Evolutionary conservation across 1,140 invertebrate species (phyloP).

Genomic region (Leucophenga varia): DNA sequence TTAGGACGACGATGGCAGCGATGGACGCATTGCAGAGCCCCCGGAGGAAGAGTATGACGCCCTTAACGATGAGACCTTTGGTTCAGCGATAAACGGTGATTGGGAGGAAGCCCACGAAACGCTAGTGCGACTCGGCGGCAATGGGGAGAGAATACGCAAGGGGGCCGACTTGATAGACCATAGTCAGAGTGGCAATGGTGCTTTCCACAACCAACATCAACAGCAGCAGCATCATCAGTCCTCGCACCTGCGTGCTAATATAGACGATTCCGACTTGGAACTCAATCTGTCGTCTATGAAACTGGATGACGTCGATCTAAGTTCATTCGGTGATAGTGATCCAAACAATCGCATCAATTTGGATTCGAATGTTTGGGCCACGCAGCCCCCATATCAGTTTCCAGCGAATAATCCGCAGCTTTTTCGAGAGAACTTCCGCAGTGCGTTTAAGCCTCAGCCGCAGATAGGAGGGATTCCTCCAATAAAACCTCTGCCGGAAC

Average conservation of each 20-base stretch:
- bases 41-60: slow-evolving; percentile 87
- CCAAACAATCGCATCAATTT: slow-evolving; percentile 42
- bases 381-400: slow-evolving; percentile 14
- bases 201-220: slow-evolving; percentile 26
- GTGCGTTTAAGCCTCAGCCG: slow-evolving; percentile 33
- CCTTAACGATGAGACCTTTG: slow-evolving; percentile 88
- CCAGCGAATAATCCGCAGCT: slow-evolving; percentile 33
- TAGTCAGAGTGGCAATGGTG: slow-evolving; percentile 16
- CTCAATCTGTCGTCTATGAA: slow-evolving; percentile 62
- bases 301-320: slow-evolving; percentile 60
- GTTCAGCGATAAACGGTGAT: slow-evolving; percentile 67
- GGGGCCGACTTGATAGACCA: slow-evolving; percentile 8
- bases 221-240: slow-evolving; percentile 22
- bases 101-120: slow-evolving; percentile 65
- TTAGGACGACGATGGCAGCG: slow-evolving; percentile 59
- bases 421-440: slow-evolving; percentile 36
- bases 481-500: slow-evolving; percentile 18
- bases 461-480: too few species aligned
- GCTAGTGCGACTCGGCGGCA: slow-evolving; percentile 42
- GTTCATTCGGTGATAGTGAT: slow-evolving; percentile 56
- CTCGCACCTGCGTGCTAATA: slow-evolving; percentile 14
- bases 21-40: slow-evolving; percentile 62
- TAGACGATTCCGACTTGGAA: slow-evolving; percentile 44
- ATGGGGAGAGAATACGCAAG: slow-evolving; percentile 11
- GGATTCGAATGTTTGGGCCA: slow-evolving; percentile 59